Percentiles rank a stretch among this genome's conserved stretches.
phyloP scores from a whole-genome alignment of 30 jellyfish, hydroid and myxozoan genomes.

The Aurelia sp. region DNA sequence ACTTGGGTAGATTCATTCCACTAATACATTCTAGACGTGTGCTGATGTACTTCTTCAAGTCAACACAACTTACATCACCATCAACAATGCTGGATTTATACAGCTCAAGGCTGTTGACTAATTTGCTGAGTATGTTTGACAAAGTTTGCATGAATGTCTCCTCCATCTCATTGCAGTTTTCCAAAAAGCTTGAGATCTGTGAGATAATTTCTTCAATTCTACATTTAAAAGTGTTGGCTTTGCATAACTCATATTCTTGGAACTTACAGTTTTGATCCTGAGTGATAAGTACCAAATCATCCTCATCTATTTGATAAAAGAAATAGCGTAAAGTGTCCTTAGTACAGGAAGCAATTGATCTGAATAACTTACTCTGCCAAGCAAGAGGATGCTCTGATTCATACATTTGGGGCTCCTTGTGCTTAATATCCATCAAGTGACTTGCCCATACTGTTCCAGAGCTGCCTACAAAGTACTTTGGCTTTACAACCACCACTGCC shows the following conservation, averaged over 20 bases:
- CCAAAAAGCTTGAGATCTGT: no score
- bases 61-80: neutral
- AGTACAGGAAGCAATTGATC: neutral
- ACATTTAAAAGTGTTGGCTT: no score
- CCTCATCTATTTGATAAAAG: no score
- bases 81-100: neutral
- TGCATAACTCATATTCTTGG: no score
- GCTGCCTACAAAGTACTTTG: constrained; percentile 60
- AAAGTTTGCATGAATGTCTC: no score
- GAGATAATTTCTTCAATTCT: no score
- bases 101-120: neutral
- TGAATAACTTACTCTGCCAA: neutral
- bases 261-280: no score
- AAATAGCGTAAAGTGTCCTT: no score
- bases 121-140: constrained; percentile 1
- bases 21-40: neutral
- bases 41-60: constrained; percentile 2
- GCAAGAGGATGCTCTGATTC: neutral
- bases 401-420: constrained; percentile 51
- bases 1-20: neutral
- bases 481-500: constrained; percentile 34
- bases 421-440: constrained; percentile 29
- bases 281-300: no score
- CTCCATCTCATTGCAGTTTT: no score
- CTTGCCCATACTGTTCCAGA: constrained; percentile 59